These are phyloP conservation scores for Rhyacophila evoluta DNA, from an alignment of 2,888 invertebrate species.

Conservation along the genomic window DNA sequence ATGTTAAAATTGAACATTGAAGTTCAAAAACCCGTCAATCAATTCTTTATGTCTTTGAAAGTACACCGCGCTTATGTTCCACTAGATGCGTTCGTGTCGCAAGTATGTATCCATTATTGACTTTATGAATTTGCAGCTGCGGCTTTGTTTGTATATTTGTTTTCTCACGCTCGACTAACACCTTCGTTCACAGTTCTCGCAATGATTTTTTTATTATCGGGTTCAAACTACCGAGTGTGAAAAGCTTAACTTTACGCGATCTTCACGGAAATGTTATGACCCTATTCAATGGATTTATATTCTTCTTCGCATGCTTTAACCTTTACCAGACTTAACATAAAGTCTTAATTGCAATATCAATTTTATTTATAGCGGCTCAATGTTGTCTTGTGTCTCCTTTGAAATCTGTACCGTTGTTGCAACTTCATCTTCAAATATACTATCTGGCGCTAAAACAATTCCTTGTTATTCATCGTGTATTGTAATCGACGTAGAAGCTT, in stretches of 20 bases:
- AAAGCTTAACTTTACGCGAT: no score
- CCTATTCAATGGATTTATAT: no score
- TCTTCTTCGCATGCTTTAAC: no score
- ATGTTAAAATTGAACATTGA: neutral
- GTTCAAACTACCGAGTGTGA: no score
- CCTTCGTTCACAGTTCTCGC: neutral
- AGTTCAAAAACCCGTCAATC: neutral
- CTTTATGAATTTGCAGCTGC: neutral
- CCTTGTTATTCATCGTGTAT: no score
- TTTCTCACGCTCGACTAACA: slow-evolving; percentile 14
- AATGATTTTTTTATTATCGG: no score
- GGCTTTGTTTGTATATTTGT: neutral
- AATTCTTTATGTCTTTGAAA: neutral
- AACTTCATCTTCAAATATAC: no score
- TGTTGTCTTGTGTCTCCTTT: no score
- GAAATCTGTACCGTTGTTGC: no score
- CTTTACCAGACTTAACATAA: neutral
- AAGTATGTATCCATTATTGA: neutral
- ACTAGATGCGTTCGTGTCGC: neutral
- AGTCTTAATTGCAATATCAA: neutral
- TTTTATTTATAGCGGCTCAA: neutral
- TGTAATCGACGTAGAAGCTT: no score
- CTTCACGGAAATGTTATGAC: no score
- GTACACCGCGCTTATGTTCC: neutral
- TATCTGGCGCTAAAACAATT: no score